These are phyloP conservation scores for Monopis laevigella DNA, from an alignment of 2,888 invertebrate genomes.

Conservation along the genomic window DNA sequence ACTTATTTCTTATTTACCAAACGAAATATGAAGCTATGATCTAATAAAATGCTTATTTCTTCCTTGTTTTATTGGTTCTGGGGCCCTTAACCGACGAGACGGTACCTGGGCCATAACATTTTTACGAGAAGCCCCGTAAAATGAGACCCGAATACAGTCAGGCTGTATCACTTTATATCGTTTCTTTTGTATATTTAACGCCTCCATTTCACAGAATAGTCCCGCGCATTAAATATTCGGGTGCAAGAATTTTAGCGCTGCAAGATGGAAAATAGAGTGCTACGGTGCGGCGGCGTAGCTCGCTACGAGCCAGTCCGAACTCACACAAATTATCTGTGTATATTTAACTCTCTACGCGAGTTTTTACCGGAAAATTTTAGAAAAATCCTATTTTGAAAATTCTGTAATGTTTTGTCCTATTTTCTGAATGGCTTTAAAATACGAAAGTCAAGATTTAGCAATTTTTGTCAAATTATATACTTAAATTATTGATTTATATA, in stretches of 20 bases:
- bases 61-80: conserved; percentile 43
- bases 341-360: conserved; percentile 1
- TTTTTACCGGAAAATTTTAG: too few species aligned
- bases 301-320: neutral
- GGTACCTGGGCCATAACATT: conserved; percentile 19
- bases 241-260: conserved; percentile 6
- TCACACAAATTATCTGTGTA: conserved; percentile 3
- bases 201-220: conserved; percentile 26
- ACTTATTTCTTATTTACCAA: conserved; percentile 1
- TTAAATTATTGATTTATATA: too few species aligned
- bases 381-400: too few species aligned
- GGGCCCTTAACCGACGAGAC: conserved; percentile 32
- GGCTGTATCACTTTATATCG: conserved; percentile 48
- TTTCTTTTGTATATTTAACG: conserved; percentile 59
- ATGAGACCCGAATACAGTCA: conserved; percentile 6
- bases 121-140: conserved; percentile 9
- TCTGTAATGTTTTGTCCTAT: too few species aligned
- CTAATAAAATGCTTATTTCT: conserved; percentile 48
- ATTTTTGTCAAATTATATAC: too few species aligned
- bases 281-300: neutral
- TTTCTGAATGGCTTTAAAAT: too few species aligned
- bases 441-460: too few species aligned
- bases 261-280: conserved; percentile 7
- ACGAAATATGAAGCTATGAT: conserved; percentile 39
- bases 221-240: conserved; percentile 10